These are phyloP conservation scores for Chirona hameri DNA, from an alignment of 2,888 invertebrate species.

Conservation along the genomic window DNA sequence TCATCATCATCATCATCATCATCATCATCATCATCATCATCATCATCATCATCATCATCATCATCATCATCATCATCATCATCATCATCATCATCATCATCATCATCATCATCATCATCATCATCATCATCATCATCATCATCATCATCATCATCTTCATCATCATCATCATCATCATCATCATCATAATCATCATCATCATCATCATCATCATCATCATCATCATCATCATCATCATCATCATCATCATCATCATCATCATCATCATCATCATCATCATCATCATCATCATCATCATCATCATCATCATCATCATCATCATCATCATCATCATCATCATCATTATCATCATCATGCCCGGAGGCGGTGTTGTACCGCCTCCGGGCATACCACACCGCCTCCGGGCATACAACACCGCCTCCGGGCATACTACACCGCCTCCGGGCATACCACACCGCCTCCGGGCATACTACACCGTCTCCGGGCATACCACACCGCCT, in stretches of 20 bases:
- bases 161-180: too few relatives aligned
- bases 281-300: constrained; percentile 22
- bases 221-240: constrained; percentile 22
- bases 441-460: too few relatives aligned
- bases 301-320: constrained; percentile 22
- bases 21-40: constrained; percentile 22
- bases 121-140: neutral
- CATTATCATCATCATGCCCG: constrained; percentile 3
- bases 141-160: constrained; percentile 12
- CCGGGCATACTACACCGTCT: too few relatives aligned
- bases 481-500: too few relatives aligned
- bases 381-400: too few relatives aligned
- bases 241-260: constrained; percentile 22
- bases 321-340: constrained; percentile 22
- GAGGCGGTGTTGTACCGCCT: neutral
- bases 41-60: constrained; percentile 22
- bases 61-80: constrained; percentile 22
- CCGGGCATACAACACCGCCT: too few relatives aligned
- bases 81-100: constrained; percentile 22
- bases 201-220: constrained; percentile 22
- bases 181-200: too few relatives aligned
- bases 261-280: constrained; percentile 22
- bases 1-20: constrained; percentile 22
- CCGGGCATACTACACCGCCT: too few relatives aligned
- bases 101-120: constrained; percentile 22